A percentile compares a stretch with the other conserved stretches of the same genome.
Conservation (phyloP, 1,140 invertebrate species). For the Pentalonia nigronervosa region DNA sequence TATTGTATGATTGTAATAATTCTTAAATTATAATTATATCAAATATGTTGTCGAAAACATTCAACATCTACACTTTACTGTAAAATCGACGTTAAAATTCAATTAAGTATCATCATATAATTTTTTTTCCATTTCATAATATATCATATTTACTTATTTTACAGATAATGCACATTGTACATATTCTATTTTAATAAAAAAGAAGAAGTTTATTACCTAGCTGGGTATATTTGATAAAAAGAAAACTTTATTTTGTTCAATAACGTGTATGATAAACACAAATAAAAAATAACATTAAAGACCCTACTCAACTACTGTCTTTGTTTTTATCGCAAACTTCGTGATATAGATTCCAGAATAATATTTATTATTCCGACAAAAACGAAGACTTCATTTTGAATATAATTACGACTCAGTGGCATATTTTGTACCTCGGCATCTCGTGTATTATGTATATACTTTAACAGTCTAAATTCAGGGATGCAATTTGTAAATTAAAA, state of each 20-base stretch:
- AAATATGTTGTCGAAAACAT: not conserved
- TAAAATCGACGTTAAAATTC: not conserved
- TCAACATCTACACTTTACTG: not conserved
- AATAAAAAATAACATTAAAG: not conserved
- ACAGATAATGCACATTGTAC: too few species aligned
- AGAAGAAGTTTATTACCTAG: not conserved
- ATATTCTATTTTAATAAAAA: too few species aligned
- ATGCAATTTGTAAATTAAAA: not conserved
- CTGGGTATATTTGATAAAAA: conserved; percentile 1
- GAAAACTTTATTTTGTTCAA: not conserved
- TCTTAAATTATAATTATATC: not conserved
- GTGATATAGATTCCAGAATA: not conserved
- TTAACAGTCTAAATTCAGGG: not conserved
- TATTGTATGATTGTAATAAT: not conserved
- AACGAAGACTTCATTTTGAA: not conserved
- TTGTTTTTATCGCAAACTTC: not conserved
- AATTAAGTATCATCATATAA: not conserved
- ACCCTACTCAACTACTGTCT: not conserved
- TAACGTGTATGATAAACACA: not conserved
- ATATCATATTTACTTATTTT: too few species aligned
- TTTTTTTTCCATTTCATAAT: too few species aligned
- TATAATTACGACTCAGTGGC: not conserved
- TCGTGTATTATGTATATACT: not conserved
- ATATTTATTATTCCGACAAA: not conserved
- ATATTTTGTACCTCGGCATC: not conserved